These are phyloP conservation scores for Venusia cambrica DNA, from an alignment of 2,888 invertebrate genomes.

Conservation along the genomic window DNA sequence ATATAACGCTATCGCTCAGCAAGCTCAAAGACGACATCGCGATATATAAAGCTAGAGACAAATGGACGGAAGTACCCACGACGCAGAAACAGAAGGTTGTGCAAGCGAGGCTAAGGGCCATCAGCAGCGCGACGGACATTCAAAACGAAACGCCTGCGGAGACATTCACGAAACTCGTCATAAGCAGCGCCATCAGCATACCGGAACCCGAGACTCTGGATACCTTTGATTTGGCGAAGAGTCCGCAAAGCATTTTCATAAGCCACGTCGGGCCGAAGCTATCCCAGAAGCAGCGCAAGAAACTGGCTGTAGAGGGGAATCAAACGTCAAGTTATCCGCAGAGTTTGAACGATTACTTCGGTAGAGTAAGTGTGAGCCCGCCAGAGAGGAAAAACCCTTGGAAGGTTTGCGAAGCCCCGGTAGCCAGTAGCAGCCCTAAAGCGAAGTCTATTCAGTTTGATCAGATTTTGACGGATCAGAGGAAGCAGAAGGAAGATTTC, in stretches of 20 bases:
- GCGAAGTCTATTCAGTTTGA: conserved; percentile 60
- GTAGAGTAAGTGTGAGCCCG: conserved; percentile 52
- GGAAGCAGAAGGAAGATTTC: conserved; percentile 85
- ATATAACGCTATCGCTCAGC: conserved; percentile 63
- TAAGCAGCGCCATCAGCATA: conserved; percentile 46
- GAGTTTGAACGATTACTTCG: conserved; percentile 52
- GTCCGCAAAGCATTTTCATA: conserved; percentile 59
- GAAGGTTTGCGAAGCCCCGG: conserved; percentile 56
- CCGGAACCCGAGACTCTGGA: conserved; percentile 41
- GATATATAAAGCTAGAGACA: conserved; percentile 47
- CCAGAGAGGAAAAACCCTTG: conserved; percentile 75
- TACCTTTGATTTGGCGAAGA: conserved; percentile 43
- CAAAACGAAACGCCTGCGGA: conserved; percentile 57
- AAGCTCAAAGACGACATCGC: conserved; percentile 47
- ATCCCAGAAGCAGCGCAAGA: conserved; percentile 84
- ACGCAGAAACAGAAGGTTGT: conserved; percentile 67
- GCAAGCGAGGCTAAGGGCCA: conserved; percentile 72
- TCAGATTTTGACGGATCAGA: conserved; percentile 87
- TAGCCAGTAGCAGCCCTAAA: conserved; percentile 64
- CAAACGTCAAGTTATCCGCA: conserved; percentile 45
- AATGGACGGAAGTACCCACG: conserved; percentile 72
- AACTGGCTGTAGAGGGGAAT: conserved; percentile 73
- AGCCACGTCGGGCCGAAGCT: conserved; percentile 77
- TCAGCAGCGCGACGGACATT: conserved; percentile 61
- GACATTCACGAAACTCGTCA: conserved; percentile 61